These are phyloP conservation scores for Lomographa bimaculata DNA, from an alignment of 2,888 invertebrate genomes.

Conservation along the genomic window DNA sequence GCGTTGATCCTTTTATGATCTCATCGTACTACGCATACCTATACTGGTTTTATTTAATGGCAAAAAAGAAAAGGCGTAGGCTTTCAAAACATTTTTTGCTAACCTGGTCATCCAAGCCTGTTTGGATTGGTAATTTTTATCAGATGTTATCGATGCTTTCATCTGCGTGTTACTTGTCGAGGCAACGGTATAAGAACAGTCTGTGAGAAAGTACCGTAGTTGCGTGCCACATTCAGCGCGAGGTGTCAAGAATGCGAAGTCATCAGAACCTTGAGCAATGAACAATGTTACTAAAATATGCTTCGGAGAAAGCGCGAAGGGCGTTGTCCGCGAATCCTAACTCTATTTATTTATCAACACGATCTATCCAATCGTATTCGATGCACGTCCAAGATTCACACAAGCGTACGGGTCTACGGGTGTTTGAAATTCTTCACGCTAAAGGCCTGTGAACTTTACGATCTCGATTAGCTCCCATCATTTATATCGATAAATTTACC, in stretches of 20 bases:
- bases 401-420: slow-evolving; percentile 72
- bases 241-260: slow-evolving; percentile 18
- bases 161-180: slow-evolving; percentile 53
- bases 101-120: slow-evolving; percentile 15
- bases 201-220: slow-evolving; percentile 69
- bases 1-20: slow-evolving; percentile 80
- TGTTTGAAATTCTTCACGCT: slow-evolving; percentile 63
- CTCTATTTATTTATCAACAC: slow-evolving; percentile 69
- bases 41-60: slow-evolving; percentile 35
- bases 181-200: slow-evolving; percentile 54
- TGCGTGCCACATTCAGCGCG: slow-evolving; percentile 49
- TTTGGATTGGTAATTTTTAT: slow-evolving; percentile 9
- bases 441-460: slow-evolving; percentile 57
- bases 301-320: slow-evolving; percentile 41
- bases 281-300: slow-evolving; percentile 3
- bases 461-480: slow-evolving; percentile 42
- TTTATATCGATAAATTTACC: slow-evolving; percentile 27
- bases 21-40: slow-evolving; percentile 61
- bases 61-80: slow-evolving; percentile 40
- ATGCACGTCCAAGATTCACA: slow-evolving; percentile 78
- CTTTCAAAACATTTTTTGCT: slow-evolving; percentile 32
- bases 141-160: slow-evolving; percentile 48
- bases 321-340: slow-evolving; percentile 66
- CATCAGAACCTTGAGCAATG: slow-evolving; percentile 29
- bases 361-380: slow-evolving; percentile 66